Conservation (phyloP, 2,113 vertebrate species). For the Fukomys damarensis region DNA sequence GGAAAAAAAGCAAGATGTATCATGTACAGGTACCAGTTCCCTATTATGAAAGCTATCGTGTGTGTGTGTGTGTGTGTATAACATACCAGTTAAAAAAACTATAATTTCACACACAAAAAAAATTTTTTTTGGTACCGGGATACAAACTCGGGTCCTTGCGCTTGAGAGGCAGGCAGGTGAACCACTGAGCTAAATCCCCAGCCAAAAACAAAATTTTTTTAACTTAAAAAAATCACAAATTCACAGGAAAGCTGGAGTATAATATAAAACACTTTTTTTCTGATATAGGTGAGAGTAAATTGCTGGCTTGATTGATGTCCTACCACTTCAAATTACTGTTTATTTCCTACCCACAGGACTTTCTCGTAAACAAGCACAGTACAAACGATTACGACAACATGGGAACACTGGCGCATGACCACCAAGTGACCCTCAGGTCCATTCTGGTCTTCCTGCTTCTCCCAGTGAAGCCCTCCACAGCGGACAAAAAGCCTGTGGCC, state of each 20-base stretch:
- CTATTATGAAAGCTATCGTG: too few relatives aligned
- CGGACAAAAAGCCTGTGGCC: not conserved
- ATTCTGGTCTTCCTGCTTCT: not conserved
- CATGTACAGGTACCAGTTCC: too few relatives aligned
- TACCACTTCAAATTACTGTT: not conserved
- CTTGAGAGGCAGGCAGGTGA: too few relatives aligned
- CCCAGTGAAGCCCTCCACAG: not conserved
- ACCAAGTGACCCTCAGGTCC: not conserved
- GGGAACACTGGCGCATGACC: accelerated
- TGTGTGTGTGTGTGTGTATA: too few relatives aligned
- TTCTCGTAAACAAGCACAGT: not conserved
- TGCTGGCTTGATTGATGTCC: not conserved
- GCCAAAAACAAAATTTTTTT: too few relatives aligned
- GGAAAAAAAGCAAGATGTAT: too few relatives aligned
- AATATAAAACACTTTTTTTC: slow-evolving; percentile 1
- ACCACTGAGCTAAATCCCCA: too few relatives aligned
- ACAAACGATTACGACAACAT: not conserved
- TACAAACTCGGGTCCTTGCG: too few relatives aligned
- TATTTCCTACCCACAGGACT: not conserved
- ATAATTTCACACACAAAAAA: too few relatives aligned
- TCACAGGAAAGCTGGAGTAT: not conserved
- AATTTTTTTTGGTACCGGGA: too few relatives aligned
- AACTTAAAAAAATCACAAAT: not conserved
- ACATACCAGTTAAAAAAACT: too few relatives aligned
- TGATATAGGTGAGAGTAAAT: not conserved